Conservation (phyloP, 2,888 invertebrate genomes). For the Incurvaria masculella region DNA sequence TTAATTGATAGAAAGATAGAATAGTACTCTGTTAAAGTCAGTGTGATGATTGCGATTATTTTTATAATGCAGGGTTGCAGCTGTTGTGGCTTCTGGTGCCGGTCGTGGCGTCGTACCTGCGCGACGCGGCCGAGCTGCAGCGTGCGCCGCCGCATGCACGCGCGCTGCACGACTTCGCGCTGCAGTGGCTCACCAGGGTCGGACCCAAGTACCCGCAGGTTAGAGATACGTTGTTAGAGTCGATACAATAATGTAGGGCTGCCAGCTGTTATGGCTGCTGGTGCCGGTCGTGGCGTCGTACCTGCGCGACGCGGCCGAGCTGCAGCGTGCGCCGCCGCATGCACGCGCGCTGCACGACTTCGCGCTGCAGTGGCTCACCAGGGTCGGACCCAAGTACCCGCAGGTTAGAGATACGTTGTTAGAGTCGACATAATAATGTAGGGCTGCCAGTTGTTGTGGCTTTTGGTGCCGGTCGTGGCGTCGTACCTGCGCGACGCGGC, state of each 20-base stretch:
- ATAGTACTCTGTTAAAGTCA: too few species aligned
- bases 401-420: conserved; percentile 66
- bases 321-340: conserved; percentile 50
- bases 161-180: conserved; percentile 81
- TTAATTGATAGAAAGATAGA: too few species aligned
- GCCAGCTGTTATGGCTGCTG: conserved; percentile 83
- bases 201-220: conserved; percentile 91
- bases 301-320: conserved; percentile 65
- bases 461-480: conserved; percentile 88
- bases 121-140: conserved; percentile 62
- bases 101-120: conserved; percentile 80
- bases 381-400: conserved; percentile 90
- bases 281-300: conserved; percentile 90
- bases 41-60: too few species aligned
- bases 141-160: conserved; percentile 55
- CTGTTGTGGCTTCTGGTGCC: conserved; percentile 89
- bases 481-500: conserved; percentile 74
- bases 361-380: conserved; percentile 85
- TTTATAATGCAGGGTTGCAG: conserved; percentile 80
- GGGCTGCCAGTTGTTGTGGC: conserved; percentile 86
- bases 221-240: too few species aligned
- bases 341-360: conserved; percentile 79
- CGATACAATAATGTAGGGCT: too few species aligned
- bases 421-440: too few species aligned
- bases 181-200: conserved; percentile 87